Base-by-base conservation (phyloP, 2,888 invertebrate species). In the Hedya salicella region DNA sequence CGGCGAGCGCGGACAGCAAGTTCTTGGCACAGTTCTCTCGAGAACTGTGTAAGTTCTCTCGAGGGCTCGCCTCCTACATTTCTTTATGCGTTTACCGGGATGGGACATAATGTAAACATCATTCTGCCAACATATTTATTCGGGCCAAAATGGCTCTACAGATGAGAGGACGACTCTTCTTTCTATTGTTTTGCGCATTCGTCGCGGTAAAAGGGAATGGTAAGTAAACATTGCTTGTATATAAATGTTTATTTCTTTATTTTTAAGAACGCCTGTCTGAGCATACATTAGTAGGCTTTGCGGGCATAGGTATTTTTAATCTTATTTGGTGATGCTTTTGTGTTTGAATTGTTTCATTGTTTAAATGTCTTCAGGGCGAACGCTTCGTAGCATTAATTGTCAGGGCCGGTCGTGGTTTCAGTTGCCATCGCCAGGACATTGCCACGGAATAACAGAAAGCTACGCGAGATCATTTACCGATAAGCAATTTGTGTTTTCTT, bases 121-220 rank as follows among this genome's bases (percentile, higher is more conserved):
- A 79, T 78, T 77, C 75, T 73, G 74, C 75, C 77, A 76, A 80
- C 76, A 78, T 81, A 86, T 86, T 85, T 87, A 80, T 78, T 82
- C 70, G 82, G 83, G 82, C 83, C 85, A 82, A 79, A 80, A 92
- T 92, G 92, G 86, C 89, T 86, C 84, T 83, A 80, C 82, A 84
- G 75, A 81, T 81, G 78, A 87, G 80, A 79, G 82, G 80, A 76
- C 75, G 76, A 75, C 74, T 81, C 70, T 77, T 88, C 71, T 78
- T 90, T 76, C 76, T 89, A 81, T 87, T 89, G 78, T 83, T 89
- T 79, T 87, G 79, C 81, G 76, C 82, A 75, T 77, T 89, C 80
- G 73, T 71, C 75, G 76, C 73, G 67, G 82, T 79, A 71, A 79
- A 78, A 71, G 86, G 80, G 70, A 84, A 87, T 72, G 90, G 91